A percentile compares a stretch with the other conserved stretches of the same genome.
phyloP scores from a whole-genome alignment of 1,140 invertebrate species.

The Lithobius niger region DNA sequence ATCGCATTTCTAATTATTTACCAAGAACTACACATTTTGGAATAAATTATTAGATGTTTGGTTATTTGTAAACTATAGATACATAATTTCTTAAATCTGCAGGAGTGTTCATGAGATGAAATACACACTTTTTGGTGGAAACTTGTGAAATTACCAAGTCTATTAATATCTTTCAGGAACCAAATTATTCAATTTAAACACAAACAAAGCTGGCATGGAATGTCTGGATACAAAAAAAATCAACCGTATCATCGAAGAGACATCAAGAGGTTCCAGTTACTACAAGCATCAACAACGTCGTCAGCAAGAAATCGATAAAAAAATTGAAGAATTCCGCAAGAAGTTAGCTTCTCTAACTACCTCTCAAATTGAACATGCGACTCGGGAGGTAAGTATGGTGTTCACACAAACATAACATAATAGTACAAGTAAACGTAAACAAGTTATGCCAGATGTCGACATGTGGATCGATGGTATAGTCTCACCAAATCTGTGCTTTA shows the following conservation, averaged over 20 bases:
- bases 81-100: too few relatives aligned
- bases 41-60: too few relatives aligned
- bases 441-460: not conserved
- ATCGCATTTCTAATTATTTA: too few relatives aligned
- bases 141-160: too few relatives aligned
- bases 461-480: too few relatives aligned
- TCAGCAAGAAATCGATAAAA: constrained; percentile 34
- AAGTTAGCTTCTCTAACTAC: constrained; percentile 27
- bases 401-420: not conserved
- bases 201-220: constrained; percentile 41
- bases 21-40: too few relatives aligned
- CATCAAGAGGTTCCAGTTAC: constrained; percentile 43
- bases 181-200: too few relatives aligned
- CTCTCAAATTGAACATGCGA: constrained; percentile 26
- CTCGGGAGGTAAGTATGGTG: constrained; percentile 25
- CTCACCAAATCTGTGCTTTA: too few relatives aligned
- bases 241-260: constrained; percentile 43
- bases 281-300: constrained; percentile 38
- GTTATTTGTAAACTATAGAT: too few relatives aligned
- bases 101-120: too few relatives aligned
- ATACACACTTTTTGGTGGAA: too few relatives aligned
- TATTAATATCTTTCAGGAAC: too few relatives aligned
- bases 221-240: constrained; percentile 42
- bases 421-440: not conserved
- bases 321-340: constrained; percentile 33